phyloP scores from a whole-genome alignment of 2,113 vertebrate species.

The Vombatus ursinus region DNA sequence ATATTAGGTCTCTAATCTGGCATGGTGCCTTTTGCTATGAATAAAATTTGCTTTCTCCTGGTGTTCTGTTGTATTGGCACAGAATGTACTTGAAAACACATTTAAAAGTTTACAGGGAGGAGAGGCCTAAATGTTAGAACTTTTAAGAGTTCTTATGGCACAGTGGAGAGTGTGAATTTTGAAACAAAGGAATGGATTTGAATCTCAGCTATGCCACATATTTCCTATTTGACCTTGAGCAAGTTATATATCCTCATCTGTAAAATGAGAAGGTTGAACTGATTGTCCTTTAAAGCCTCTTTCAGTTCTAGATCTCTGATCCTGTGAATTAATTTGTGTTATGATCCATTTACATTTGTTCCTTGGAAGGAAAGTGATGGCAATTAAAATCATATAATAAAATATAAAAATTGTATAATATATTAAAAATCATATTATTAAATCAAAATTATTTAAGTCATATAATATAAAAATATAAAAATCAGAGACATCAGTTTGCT shows the following conservation, averaged over 20 bases:
- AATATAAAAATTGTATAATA: no score
- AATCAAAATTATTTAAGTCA: no score
- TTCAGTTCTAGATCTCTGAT: not conserved
- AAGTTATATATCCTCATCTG: no score
- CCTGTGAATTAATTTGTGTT: not conserved
- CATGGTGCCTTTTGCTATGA: constrained; percentile 57
- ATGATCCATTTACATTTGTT: not conserved
- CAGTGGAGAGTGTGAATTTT: not conserved
- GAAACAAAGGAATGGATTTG: not conserved
- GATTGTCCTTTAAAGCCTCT: not conserved
- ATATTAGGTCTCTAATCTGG: constrained; percentile 41
- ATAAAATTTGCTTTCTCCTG: constrained; percentile 49
- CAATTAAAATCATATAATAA: not conserved
- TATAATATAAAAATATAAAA: not conserved
- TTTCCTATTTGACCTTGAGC: not conserved
- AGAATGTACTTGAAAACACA: not conserved
- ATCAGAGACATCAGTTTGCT: not conserved
- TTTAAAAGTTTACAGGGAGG: not conserved
- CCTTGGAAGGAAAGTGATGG: not conserved
- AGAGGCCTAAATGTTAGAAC: not conserved
- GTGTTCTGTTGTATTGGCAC: not conserved
- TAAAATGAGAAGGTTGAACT: not conserved
- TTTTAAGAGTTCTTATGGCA: not conserved
- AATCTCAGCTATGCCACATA: not conserved
- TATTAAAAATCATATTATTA: no score